These are phyloP conservation scores for mouse (Mus musculus) DNA, from an alignment of 2,113 vertebrate species.

Conservation along the genomic window DNA sequence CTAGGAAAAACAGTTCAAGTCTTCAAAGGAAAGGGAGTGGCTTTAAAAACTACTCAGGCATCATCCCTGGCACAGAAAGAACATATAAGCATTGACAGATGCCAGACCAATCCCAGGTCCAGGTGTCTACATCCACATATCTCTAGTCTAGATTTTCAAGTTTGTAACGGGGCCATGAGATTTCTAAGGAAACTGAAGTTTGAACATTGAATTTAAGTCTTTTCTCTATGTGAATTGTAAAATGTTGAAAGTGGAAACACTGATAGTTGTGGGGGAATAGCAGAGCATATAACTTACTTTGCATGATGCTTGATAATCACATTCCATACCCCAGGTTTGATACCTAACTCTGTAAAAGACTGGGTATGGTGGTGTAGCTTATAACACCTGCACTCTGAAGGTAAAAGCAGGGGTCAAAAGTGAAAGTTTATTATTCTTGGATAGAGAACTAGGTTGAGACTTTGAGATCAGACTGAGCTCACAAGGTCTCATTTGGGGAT, in stretches of 20 bases:
- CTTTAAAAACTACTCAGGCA: background rate
- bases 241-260: background rate
- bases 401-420: background rate
- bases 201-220: background rate
- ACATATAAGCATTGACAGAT: background rate
- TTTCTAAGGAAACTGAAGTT: slow-evolving; percentile 29
- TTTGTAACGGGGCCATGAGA: background rate
- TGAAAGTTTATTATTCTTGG: background rate
- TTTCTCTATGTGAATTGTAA: background rate
- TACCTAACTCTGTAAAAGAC: background rate
- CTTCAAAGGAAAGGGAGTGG: background rate
- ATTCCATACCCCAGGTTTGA: background rate
- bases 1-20: background rate
- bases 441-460: background rate
- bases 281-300: background rate
- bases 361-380: no score
- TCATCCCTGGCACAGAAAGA: background rate
- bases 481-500: background rate
- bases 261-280: background rate
- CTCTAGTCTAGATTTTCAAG: background rate
- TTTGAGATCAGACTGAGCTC: background rate
- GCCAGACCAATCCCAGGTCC: background rate
- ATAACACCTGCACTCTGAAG: background rate
- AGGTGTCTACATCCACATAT: background rate
- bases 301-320: background rate